These are phyloP conservation scores for Antigone vipio DNA, from an alignment of 2,113 vertebrate species.

Conservation along the genomic window DNA sequence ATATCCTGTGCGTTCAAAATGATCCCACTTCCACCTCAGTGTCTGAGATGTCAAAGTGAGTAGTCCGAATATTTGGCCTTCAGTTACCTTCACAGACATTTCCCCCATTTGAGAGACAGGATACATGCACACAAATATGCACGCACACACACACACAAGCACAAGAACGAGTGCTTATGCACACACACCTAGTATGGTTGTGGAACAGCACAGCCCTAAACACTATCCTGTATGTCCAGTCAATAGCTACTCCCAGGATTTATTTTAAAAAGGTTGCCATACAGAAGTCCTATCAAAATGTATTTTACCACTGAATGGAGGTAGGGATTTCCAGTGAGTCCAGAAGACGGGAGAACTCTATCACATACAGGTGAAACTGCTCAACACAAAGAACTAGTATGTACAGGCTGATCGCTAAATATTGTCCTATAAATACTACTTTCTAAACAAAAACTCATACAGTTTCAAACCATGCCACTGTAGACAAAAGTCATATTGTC, in stretches of 20 bases:
- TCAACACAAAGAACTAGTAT: neutral
- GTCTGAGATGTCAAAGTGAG: neutral
- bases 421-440: neutral
- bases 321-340: neutral
- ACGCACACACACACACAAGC: no score
- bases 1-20: neutral
- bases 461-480: neutral
- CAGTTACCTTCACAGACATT: neutral
- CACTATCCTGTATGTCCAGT: neutral
- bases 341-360: neutral
- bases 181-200: neutral
- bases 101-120: neutral
- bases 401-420: neutral
- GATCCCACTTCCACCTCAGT: neutral
- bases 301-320: neutral
- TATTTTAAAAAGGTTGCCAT: neutral
- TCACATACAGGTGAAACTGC: neutral
- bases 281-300: neutral
- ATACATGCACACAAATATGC: rapidly evolving
- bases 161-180: neutral
- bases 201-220: neutral
- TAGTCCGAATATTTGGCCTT: neutral
- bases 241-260: neutral
- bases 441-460: neutral
- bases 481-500: neutral